These are phyloP conservation scores for Saguinus midas DNA, from an alignment of 2,113 vertebrate species.

Conservation along the genomic window DNA sequence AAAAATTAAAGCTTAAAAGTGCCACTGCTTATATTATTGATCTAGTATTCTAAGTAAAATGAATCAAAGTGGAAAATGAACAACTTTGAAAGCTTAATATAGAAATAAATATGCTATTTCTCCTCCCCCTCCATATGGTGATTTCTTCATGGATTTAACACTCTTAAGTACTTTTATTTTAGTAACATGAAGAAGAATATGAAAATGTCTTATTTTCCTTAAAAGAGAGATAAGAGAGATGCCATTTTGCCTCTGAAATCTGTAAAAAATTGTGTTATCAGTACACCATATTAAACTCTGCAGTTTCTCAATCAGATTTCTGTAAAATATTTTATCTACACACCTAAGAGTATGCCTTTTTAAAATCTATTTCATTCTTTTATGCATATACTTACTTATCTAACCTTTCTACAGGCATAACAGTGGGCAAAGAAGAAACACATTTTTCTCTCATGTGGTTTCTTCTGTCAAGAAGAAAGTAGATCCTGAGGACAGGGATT, in stretches of 20 bases:
- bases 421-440: not conserved
- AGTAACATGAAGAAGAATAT: not conserved
- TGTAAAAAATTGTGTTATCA: not conserved
- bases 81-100: not conserved
- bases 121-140: not conserved
- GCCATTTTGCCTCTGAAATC: not conserved
- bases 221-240: not conserved
- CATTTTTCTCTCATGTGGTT: not conserved
- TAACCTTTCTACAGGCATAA: not conserved
- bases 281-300: not conserved
- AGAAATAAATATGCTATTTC: not conserved
- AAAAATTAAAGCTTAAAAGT: conserved; percentile 47
- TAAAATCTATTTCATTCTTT: not conserved
- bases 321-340: not conserved
- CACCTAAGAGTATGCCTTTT: not conserved
- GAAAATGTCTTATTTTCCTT: not conserved
- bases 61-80: conserved; percentile 5
- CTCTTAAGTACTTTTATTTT: conserved; percentile 29
- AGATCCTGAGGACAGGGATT: not conserved
- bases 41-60: not conserved
- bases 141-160: not conserved
- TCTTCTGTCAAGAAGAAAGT: not conserved
- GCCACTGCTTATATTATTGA: not conserved
- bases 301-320: not conserved
- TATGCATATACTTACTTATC: not conserved